Base-by-base conservation (phyloP, 1,140 invertebrate genomes). In the Drosophila bocqueti region DNA sequence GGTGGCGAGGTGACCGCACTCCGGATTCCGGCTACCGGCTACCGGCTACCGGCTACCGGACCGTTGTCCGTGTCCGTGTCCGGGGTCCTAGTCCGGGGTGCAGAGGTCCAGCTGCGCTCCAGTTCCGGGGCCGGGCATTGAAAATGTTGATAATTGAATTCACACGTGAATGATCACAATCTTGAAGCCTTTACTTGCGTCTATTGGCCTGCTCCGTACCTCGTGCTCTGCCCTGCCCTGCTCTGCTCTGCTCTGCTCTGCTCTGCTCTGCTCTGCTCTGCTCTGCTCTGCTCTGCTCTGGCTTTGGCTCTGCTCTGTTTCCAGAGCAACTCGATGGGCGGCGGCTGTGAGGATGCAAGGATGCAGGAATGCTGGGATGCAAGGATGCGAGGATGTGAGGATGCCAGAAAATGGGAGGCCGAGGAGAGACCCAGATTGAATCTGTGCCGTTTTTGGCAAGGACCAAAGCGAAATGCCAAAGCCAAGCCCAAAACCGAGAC, bases 111-210 rank as follows among this genome's bases (percentile, higher is more conserved):
- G 36, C 26, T 47, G 16, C 59, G 58, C 58, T 60, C 38, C 58
- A 43, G 47, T 40, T 40, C 24, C 62, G 18, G n/a, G 50, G 50
- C 26, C 47, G 36, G 68, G 55, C 83, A 87, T 81, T 81, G 76
- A 66, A 86, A 86, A 82, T 86, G 81, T 87, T 87, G 84, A 89
- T 89, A 89, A 89, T 89, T 89, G 84, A 90, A 89, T 89, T 89
- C 87, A 90, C 84, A 89, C 84, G 84, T 89, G 84, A 89, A 89
- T 89, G 84, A 89, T 89, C 85, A 84, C 84, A 78, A 90, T 81
- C 84, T 81, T 79, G 72, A 81, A 89, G 84, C 81, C 84, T 89
- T 90, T 87, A 52, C 65, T 75, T 43, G 38, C 40, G 52, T 50
- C 69, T 81, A 73, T 65, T 67, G 60, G 59, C 64, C 59, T 21